Conservation (phyloP, 2,888 invertebrate species). For the Abrostola triplasia region DNA sequence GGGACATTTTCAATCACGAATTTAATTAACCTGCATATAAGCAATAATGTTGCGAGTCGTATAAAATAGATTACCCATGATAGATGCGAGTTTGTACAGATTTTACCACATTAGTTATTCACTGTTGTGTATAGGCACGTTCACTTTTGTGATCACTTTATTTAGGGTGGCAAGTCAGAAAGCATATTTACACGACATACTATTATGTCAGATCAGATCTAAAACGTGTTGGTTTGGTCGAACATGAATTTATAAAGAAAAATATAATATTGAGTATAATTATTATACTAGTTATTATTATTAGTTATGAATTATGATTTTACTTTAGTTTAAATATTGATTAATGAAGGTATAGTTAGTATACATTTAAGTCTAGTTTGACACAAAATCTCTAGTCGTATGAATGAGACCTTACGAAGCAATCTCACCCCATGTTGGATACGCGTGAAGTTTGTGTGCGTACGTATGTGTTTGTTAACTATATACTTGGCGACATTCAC, state of each 20-base stretch:
- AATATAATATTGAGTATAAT: conserved; percentile 5
- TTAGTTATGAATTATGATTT: conserved; percentile 5
- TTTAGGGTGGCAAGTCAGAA: conserved; percentile 20
- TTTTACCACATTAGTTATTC: conserved; percentile 3
- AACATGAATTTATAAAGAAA: neutral
- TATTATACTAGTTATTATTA: too few relatives aligned
- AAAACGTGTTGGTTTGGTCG: neutral
- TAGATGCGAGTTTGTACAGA: neutral
- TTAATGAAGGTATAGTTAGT: too few relatives aligned
- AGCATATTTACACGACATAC: conserved; percentile 33
- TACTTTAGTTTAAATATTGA: too few relatives aligned
- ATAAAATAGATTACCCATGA: neutral
- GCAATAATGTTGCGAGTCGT: neutral
- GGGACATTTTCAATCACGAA: too few relatives aligned
- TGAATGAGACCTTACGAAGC: conserved; percentile 38
- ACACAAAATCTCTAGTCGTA: conserved; percentile 52
- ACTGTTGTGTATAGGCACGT: conserved; percentile 20
- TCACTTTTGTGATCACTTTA: conserved; percentile 45
- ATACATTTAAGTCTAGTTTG: conserved; percentile 18
- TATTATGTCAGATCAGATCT: conserved; percentile 4
- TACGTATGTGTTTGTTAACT: conserved; percentile 16
- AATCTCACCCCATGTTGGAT: conserved; percentile 45
- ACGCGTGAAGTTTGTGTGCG: conserved; percentile 29
- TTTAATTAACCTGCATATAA: neutral
- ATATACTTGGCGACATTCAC: conserved; percentile 14